These are phyloP conservation scores for Sesia apiformis DNA, from an alignment of 2,888 invertebrate species.

Conservation along the genomic window DNA sequence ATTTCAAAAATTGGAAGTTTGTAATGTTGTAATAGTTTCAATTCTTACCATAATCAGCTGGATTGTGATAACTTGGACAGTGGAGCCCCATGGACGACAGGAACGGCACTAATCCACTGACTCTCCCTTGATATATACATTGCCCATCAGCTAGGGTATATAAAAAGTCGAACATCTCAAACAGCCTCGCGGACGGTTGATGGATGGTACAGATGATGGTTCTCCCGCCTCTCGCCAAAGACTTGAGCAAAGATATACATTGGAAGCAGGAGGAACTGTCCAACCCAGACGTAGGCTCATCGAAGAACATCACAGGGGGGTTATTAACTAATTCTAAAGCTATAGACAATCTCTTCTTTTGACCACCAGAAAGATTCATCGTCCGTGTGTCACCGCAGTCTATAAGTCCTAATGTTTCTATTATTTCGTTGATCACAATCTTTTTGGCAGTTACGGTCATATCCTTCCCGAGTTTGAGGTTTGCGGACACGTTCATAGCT, in stretches of 20 bases:
- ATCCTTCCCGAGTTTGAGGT: conserved; percentile 90
- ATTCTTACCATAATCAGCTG: conserved; percentile 91
- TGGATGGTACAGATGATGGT: conserved; percentile 97
- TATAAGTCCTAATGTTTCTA: conserved; percentile 86
- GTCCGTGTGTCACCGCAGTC: conserved; percentile 88
- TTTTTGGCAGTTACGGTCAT: conserved; percentile 82
- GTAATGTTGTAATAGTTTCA: no score
- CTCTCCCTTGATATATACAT: conserved; percentile 93
- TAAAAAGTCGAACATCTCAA: conserved; percentile 96
- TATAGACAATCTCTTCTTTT: conserved; percentile 92
- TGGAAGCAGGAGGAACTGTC: conserved; percentile 97
- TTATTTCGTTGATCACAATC: conserved; percentile 88
- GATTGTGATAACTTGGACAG: conserved; percentile 97
- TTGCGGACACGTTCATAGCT: conserved; percentile 95
- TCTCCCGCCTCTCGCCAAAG: conserved; percentile 88
- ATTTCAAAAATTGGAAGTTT: no score
- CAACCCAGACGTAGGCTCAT: conserved; percentile 94
- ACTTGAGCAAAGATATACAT: conserved; percentile 90
- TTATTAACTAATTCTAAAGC: conserved; percentile 95
- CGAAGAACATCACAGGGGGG: conserved; percentile 98
- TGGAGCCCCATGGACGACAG: conserved; percentile 87
- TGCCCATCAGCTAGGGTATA: conserved; percentile 94
- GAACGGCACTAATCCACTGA: conserved; percentile 89
- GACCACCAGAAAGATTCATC: conserved; percentile 90
- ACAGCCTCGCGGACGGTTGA: conserved; percentile 95